These are phyloP conservation scores for Nanger granti DNA, from an alignment of 2,113 vertebrate genomes.

Conservation along the genomic window DNA sequence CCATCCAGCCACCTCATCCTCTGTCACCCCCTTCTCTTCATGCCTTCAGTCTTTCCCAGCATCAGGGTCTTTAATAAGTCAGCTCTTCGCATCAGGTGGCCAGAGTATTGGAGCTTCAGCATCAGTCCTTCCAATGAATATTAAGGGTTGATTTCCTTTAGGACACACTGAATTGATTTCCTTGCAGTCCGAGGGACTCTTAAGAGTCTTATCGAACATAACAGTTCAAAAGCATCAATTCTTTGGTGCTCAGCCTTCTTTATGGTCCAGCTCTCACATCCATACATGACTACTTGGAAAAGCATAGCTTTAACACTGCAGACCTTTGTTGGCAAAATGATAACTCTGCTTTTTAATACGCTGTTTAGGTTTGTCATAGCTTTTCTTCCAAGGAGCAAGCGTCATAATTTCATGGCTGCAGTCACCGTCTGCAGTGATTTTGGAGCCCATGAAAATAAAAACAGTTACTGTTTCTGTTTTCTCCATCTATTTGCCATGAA, in stretches of 20 bases:
- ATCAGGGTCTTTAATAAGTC: neutral
- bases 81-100: neutral
- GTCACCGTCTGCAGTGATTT: neutral
- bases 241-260: neutral
- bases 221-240: neutral
- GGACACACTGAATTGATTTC: neutral
- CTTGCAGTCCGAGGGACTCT: rapidly evolving
- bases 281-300: neutral
- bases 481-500: neutral
- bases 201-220: neutral
- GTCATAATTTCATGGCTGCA: neutral
- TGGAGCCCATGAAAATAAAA: neutral
- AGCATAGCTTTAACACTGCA: neutral
- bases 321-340: neutral
- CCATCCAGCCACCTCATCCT: neutral
- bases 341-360: neutral
- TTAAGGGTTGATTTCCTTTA: neutral
- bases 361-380: neutral
- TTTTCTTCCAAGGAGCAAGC: neutral
- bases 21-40: neutral
- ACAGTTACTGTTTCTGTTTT: neutral
- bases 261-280: neutral
- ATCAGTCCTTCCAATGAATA: neutral
- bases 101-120: neutral
- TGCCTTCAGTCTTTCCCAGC: neutral